These are phyloP conservation scores for Agraylea sexmaculata DNA, from an alignment of 1,140 invertebrate genomes.

Conservation along the genomic window DNA sequence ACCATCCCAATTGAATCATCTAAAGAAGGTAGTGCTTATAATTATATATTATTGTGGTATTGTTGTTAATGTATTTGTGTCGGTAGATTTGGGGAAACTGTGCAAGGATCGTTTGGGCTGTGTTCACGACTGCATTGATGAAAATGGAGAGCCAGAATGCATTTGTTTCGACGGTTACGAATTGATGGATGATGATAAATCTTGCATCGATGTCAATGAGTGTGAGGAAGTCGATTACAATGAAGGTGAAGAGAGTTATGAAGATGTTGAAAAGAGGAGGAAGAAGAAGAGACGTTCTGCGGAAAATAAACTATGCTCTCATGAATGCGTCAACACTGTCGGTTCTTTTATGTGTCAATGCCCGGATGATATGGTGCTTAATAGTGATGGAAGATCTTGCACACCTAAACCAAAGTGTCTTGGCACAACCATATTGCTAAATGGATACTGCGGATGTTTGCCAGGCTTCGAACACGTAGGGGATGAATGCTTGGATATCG, in stretches of 20 bases:
- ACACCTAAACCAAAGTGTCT: background rate
- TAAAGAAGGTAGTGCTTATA: constrained; percentile 22
- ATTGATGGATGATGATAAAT: constrained; percentile 30
- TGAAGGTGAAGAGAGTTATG: constrained; percentile 20
- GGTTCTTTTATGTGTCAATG: constrained; percentile 52
- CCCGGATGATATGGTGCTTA: constrained; percentile 25
- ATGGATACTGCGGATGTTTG: constrained; percentile 60
- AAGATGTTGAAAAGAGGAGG: constrained; percentile 25
- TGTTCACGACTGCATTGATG: constrained; percentile 35
- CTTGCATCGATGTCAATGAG: constrained; percentile 52
- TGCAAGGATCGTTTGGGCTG: constrained; percentile 27
- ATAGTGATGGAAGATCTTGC: constrained; percentile 28
- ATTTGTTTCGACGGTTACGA: constrained; percentile 44
- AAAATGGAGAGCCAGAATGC: constrained; percentile 44
- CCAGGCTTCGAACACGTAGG: constrained; percentile 55
- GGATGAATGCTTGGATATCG: constrained; percentile 55
- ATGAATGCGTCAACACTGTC: constrained; percentile 50
- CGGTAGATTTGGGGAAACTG: background rate
- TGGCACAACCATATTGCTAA: constrained; percentile 21
- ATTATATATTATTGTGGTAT: constrained; percentile 14
- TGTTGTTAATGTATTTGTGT: background rate
- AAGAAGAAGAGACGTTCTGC: constrained; percentile 18
- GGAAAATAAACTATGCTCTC: constrained; percentile 38
- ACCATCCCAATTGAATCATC: constrained; percentile 14
- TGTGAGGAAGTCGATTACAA: constrained; percentile 40